A percentile compares a stretch with the other conserved stretches of the same genome.
phyloP scores from a whole-genome alignment of 2,888 invertebrate genomes.

The Teleogryllus oceanicus region DNA sequence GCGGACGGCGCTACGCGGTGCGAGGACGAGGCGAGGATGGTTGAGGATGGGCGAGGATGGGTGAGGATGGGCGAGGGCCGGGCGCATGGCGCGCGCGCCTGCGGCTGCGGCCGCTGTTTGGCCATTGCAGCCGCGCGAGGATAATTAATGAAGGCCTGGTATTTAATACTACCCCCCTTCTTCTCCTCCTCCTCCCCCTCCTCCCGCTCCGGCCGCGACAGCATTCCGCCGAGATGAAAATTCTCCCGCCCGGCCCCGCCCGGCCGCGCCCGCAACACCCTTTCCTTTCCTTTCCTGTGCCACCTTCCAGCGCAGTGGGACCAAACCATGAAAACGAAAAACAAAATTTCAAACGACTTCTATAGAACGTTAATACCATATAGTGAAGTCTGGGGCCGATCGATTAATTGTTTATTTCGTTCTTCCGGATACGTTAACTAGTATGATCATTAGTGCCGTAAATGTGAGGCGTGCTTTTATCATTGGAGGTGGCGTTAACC shows the following conservation, averaged over 20 bases:
- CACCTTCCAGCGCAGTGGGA: no score
- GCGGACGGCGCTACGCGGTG: neutral
- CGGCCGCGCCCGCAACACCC: neutral
- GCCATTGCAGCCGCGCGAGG: neutral
- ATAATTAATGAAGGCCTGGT: slow-evolving; percentile 10
- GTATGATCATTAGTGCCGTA: no score
- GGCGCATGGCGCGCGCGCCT: neutral
- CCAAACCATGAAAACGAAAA: no score
- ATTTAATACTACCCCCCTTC: neutral
- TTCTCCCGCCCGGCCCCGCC: neutral
- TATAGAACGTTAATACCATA: no score
- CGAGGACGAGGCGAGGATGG: neutral
- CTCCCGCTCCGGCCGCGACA: neutral
- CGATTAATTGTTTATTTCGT: no score
- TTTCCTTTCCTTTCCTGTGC: no score
- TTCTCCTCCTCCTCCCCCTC: neutral
- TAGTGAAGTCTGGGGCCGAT: no score
- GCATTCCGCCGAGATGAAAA: slow-evolving; percentile 11
- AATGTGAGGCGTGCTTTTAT: no score
- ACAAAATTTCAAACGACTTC: no score
- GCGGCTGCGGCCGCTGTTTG: neutral
- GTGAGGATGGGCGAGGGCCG: neutral
- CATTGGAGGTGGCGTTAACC: no score
- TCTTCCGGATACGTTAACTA: no score
- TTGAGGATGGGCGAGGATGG: neutral